Evolutionary conservation across 2,888 invertebrate genomes (phyloP), one percentile per base, ranked within the genome.

Genomic region (Leptinotarsa tumamoca): DNA sequence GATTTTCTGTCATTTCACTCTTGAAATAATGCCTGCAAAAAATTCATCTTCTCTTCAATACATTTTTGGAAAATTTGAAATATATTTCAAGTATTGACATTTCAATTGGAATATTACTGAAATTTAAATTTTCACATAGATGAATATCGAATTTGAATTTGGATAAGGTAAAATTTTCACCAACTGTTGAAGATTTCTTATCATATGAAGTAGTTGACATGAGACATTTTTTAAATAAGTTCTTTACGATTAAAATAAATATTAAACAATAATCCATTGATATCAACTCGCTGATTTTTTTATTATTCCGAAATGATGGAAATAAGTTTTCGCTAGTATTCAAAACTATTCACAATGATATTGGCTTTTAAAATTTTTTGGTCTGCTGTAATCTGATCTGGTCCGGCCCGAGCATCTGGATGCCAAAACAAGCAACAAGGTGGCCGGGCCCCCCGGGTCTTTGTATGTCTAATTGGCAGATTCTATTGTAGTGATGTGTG

Each of bases 401-500:
- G 70, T 50, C 71, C 73, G 68, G 73, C 72, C 77, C 73, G 80
- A 81, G 77, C 80, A 81, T 76, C 76, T 70, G 73, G 79, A 78
- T 78, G 76, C 58, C 63, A 51, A 49, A 52, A 21, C 33, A 54
- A 5, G 72, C 67, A 61, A 72, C 73, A 68, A 74, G 70, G 67
- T 76, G 76, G 71, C 70, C 70, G 75, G 71, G 76, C 74, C 70
- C 71, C 43, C 58, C 69, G 23, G 69, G 71, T 77, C 73, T 54
- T 66, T 76, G 58, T 80, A 76, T 82, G 80, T 84, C 83, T 86
- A 87, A 88, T 87, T 88, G 87, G 87, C 87, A 85, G 77, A 83
- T 84, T 85, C 85, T 87, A 85, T 87, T 87, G 85, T 88, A 87
- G 83, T 81, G 87, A 86, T 86, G 87, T 88, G 87, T 87, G 86